Conservation (phyloP, 2,113 vertebrate species). For the Hippolais icterina region DNA sequence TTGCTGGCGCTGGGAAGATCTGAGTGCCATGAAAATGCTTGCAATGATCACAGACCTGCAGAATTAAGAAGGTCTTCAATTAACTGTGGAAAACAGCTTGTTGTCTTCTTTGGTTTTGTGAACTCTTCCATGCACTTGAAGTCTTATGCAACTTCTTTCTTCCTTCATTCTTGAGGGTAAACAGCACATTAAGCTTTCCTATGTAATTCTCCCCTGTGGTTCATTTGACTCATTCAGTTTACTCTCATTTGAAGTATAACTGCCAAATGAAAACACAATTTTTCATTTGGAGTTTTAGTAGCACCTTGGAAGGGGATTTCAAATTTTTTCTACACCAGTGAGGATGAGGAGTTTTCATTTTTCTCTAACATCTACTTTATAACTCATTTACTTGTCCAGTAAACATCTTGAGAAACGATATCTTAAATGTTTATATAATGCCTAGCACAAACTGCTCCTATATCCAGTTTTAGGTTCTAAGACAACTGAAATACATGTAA, state of each 20-base stretch:
- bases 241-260: background rate
- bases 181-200: background rate
- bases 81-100: background rate
- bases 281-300: background rate
- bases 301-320: background rate
- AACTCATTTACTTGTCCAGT: background rate
- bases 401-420: background rate
- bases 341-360: background rate
- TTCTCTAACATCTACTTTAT: background rate
- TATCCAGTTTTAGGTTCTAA: background rate
- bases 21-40: background rate
- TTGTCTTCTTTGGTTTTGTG: background rate
- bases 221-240: background rate
- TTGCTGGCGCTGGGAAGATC: accelerated
- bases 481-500: background rate
- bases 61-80: background rate
- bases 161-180: background rate
- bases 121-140: background rate
- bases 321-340: accelerated
- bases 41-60: background rate
- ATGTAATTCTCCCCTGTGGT: background rate
- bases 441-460: background rate
- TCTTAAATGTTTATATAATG: background rate
- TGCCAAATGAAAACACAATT: too few relatives aligned
- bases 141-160: background rate